A percentile compares a stretch with the other conserved stretches of the same genome.
Evolutionary conservation across 2,113 vertebrate genomes (phyloP).

Genomic region (Sander lucioperca): DNA sequence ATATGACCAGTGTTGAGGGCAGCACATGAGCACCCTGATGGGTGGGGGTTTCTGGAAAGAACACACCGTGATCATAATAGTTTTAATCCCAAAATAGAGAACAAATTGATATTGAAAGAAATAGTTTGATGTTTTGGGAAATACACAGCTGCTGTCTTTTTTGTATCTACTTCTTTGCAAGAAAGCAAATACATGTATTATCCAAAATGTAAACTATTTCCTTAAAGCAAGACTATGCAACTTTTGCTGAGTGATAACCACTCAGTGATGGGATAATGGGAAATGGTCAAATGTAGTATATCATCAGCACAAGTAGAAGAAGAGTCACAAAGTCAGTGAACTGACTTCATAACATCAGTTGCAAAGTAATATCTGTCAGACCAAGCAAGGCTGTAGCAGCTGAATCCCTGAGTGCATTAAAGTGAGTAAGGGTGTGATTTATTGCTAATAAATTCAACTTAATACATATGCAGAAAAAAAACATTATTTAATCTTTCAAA

Average conservation of each 20-base stretch:
- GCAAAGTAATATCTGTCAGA: not conserved
- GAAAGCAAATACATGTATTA: not conserved
- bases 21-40: constrained; percentile 86
- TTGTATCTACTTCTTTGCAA: not conserved
- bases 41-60: constrained; percentile 72
- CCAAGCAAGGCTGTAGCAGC: not conserved
- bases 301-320: not conserved
- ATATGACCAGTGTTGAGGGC: constrained; percentile 89
- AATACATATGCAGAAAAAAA: not conserved
- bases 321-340: not conserved
- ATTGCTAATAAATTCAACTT: not conserved
- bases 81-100: not conserved
- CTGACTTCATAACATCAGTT: not conserved
- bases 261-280: not conserved
- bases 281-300: not conserved
- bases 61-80: constrained; percentile 20
- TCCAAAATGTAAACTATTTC: not conserved
- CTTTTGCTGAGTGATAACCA: not conserved
- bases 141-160: not conserved
- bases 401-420: not conserved
- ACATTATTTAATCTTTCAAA: not conserved
- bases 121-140: not conserved
- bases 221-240: not conserved
- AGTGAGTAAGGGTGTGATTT: not conserved
- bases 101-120: not conserved